Evolutionary conservation across 1,140 invertebrate species (phyloP).

Genomic region (Zaprionus capensis): DNA sequence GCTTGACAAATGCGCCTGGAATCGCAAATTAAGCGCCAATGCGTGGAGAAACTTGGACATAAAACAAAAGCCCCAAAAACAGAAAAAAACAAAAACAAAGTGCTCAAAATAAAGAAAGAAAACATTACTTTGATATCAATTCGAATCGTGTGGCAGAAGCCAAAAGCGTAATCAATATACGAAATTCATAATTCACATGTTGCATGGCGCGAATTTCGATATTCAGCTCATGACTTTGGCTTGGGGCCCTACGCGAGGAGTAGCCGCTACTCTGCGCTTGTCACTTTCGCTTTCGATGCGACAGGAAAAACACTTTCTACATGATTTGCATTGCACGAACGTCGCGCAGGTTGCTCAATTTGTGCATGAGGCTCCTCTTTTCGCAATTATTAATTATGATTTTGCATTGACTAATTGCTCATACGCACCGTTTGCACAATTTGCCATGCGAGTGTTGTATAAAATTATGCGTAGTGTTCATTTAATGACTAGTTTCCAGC

Average conservation of each 20-base stretch:
- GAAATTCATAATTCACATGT: conserved; percentile 71
- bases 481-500: conserved; percentile 52
- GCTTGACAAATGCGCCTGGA: conserved; percentile 59
- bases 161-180: conserved; percentile 65
- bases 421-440: conserved; percentile 40
- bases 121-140: conserved; percentile 52
- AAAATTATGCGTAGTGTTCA: conserved; percentile 57
- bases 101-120: conserved; percentile 14
- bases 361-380: background rate
- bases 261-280: background rate
- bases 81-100: conserved; percentile 6
- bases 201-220: conserved; percentile 42
- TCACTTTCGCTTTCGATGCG: conserved; percentile 75
- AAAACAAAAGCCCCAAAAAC: conserved; percentile 28
- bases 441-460: conserved; percentile 45
- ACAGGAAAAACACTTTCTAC: conserved; percentile 73
- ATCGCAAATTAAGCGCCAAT: conserved; percentile 69
- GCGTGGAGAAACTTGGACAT: conserved; percentile 63
- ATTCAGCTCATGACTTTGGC: conserved; percentile 66
- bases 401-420: conserved; percentile 53
- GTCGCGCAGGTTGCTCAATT: conserved; percentile 38
- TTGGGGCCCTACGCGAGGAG: background rate
- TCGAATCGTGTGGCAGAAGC: conserved; percentile 57
- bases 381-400: conserved; percentile 64
- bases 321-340: conserved; percentile 45